These are phyloP conservation scores for Lytechinus pictus DNA, from an alignment of 35 echinoderm and acorn worm species.

Conservation along the genomic window DNA sequence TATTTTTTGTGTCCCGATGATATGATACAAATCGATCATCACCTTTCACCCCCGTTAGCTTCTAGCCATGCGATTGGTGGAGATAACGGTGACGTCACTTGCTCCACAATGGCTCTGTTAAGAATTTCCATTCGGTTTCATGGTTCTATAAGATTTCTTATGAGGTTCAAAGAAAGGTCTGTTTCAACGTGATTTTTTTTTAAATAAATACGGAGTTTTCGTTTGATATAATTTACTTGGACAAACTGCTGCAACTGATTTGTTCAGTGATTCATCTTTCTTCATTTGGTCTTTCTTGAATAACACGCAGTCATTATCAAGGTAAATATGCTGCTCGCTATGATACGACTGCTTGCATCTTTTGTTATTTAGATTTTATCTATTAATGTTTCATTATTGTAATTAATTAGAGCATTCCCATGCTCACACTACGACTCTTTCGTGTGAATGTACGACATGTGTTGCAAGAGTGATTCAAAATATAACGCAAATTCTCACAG, in stretches of 20 bases:
- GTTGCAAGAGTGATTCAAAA: too few species aligned
- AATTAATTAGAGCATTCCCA: background rate
- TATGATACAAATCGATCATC: constrained; percentile 12
- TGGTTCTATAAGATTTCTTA: background rate
- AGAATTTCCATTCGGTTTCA: background rate
- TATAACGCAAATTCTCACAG: too few species aligned
- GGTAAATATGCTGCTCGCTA: background rate
- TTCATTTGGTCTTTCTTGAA: background rate
- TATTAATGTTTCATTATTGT: background rate
- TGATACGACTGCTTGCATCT: background rate
- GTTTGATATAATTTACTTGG: background rate
- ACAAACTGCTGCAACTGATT: background rate
- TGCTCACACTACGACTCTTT: background rate
- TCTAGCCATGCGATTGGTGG: background rate
- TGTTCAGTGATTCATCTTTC: background rate
- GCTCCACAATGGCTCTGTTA: background rate
- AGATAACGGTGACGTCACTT: background rate
- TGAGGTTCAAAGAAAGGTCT: background rate
- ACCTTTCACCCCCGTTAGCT: background rate
- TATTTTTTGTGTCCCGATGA: background rate
- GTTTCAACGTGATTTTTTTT: background rate
- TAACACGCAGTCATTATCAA: background rate
- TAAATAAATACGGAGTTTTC: background rate
- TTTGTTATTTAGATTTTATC: background rate
- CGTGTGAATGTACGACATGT: too few species aligned